Base-by-base conservation (phyloP, 1,140 invertebrate species). In the Halesus radiatus region DNA sequence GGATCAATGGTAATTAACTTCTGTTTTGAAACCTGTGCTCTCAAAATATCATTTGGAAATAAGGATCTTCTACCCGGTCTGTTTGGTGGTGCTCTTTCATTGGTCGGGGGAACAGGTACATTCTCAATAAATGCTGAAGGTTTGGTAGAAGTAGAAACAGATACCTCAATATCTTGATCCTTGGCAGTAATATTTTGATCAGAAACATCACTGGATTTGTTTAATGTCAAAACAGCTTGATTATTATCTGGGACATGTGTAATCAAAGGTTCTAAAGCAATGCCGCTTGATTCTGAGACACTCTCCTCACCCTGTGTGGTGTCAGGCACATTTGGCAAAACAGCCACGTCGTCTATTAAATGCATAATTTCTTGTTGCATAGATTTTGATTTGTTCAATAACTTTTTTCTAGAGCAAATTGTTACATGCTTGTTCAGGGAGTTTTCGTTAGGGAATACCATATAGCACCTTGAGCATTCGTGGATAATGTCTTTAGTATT, bases 401-500 rank as follows among this genome's bases (percentile, higher is more conserved):
- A 8, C 70, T 89, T 90, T 83, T 89, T 90, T 77, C 85, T 85
- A 74, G 86, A 85, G 81, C 89, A 90, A 81, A 87, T 87, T 16
- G 86, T 80, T 18, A 85, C 85, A 70, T 90, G 89, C 79, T 89
- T 90, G 68, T 86, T 89, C 10, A 90, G 83, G 10, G 89, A 89
- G 83, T 89, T 88, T 76, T 89, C 88, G 84, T 90, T 90, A 6
- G 89, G 89, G 80, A 90, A 90, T 0, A 90, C 89, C 88, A 89
- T 90, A 78, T 90, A 90, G 79, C 89, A 90, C 23, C 88, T 85
- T 5, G 88, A 86, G 83, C 89, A 90, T 84, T 90, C 89, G 75
- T 90, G 89, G 80, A 90, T 90, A 52, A 90, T 90, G 77, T 90
- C 89, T 84, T 85, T 89, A 20, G 88, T 87, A 6, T 87, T 89